Base-by-base conservation (phyloP, 2,113 vertebrate species). In the Neodontobutis hainanensis region DNA sequence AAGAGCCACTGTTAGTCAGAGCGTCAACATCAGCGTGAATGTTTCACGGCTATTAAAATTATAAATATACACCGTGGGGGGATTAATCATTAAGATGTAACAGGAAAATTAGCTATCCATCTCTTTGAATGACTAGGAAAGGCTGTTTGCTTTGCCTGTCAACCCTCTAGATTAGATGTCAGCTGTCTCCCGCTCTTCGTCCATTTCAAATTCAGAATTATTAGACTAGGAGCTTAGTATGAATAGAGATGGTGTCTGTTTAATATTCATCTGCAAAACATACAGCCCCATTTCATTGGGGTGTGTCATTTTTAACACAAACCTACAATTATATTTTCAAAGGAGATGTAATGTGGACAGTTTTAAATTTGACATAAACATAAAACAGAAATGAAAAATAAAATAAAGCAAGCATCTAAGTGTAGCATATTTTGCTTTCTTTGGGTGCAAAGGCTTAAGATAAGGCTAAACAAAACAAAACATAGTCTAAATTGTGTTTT, bases 41-140 rank as follows among this genome's bases (percentile, higher is more conserved):
- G 62, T 66, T 46, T 36, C 72, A 58, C 36, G 72, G 67, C 58
- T 65, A 78, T 77, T 82, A 44, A 52, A 73, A 36, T 65, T 67
- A 74, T 75, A 79, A 71, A 86, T 73, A 70, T 36, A 63, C 42
- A 63, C 59, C 47, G 64, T 67, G 49, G 36, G 53, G 59, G 75
- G 55, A 75, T 77, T 61, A 75, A 75, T 53, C 38, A 73, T 79
- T 75, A 69, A 70, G 11, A 86, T 60, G 65, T 61, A 68, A 68
- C 80, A 75, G 68, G 3, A 75, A 83, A 87, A 84, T 80, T 70
- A 83, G 70, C 75, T 36, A 47, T 82, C 87, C 61, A 57, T 83
- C 85, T 85, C 50, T 42, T 48, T 72, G 57, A 84, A 44, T 76
- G 61, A 68, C 48, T 61, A 4, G 38, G 80, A 55, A 80, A 60